Evolutionary conservation across 2,888 invertebrate genomes (phyloP).

Genomic region (Andrena camellia): DNA sequence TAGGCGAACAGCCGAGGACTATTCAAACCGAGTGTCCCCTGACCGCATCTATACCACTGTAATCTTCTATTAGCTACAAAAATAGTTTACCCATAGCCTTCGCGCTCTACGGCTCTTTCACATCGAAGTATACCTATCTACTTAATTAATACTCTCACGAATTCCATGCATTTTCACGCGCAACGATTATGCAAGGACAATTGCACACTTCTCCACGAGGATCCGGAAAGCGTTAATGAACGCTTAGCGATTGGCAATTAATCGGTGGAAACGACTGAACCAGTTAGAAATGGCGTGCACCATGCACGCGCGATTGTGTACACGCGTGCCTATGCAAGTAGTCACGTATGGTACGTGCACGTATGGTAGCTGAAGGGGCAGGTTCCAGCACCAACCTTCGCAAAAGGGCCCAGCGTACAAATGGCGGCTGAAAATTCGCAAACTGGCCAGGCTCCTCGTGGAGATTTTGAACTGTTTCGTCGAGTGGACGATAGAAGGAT

Average conservation of each 20-base stretch:
- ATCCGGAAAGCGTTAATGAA: too few species aligned
- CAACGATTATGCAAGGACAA: not conserved
- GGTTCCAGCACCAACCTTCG: constrained; percentile 70
- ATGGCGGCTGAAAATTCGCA: constrained; percentile 77
- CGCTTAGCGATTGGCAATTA: not conserved
- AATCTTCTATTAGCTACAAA: constrained; percentile 21
- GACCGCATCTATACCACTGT: constrained; percentile 43
- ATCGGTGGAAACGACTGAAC: not conserved
- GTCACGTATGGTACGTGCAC: constrained; percentile 50
- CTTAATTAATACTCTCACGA: not conserved
- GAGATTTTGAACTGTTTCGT: not conserved
- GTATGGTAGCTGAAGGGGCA: constrained; percentile 65
- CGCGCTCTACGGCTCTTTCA: not conserved
- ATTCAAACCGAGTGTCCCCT: constrained; percentile 3
- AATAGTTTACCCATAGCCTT: constrained; percentile 10
- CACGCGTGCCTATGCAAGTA: constrained; percentile 38
- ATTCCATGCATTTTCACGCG: too few species aligned
- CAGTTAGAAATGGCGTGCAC: constrained; percentile 50
- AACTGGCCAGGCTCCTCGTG: constrained; percentile 20
- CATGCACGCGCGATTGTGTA: constrained; percentile 36
- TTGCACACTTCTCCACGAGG: not conserved
- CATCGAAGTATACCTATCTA: not conserved
- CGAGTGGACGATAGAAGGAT: not conserved
- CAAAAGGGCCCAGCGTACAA: constrained; percentile 78
- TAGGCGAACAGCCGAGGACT: constrained; percentile 1